Percentiles rank a stretch among this genome's conserved stretches.
phyloP scores from a whole-genome alignment of 2,797 vertebrate species.

The Chelidonichthys spinosus region DNA sequence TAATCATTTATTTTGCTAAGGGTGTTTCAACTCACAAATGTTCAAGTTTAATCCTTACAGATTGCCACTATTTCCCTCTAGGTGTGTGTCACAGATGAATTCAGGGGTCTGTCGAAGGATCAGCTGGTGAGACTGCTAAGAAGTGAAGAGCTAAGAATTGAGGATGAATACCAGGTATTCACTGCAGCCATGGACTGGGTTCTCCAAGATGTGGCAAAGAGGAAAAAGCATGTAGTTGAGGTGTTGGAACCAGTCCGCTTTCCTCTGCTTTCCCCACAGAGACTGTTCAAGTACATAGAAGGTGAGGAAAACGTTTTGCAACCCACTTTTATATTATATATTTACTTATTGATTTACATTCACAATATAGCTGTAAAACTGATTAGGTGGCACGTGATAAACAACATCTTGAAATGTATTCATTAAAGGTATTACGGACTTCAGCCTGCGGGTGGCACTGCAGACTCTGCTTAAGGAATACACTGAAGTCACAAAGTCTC shows the following conservation, averaged over 20 bases:
- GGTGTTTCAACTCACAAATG: not conserved
- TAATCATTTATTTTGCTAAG: not conserved
- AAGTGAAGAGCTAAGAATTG: conserved; percentile 96
- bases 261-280: conserved; percentile 93
- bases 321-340: not conserved
- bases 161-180: conserved; percentile 98
- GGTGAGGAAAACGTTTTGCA: conserved; percentile 77
- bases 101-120: conserved; percentile 90
- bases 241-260: conserved; percentile 95
- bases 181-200: conserved; percentile 95
- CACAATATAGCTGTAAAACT: not conserved
- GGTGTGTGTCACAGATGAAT: conserved; percentile 90
- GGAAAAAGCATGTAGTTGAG: conserved; percentile 94
- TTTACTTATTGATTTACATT: not conserved
- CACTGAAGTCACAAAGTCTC: conserved; percentile 92
- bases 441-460: conserved; percentile 96
- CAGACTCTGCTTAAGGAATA: conserved; percentile 98
- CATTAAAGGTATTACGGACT: conserved; percentile 90
- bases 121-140: conserved; percentile 92
- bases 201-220: conserved; percentile 89
- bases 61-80: conserved; percentile 35
- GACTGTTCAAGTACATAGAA: conserved; percentile 95
- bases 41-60: not conserved
- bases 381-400: not conserved
- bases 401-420: conserved; percentile 3